phyloP scores from a whole-genome alignment of 2,113 vertebrate species.

The Eupsittula cactorum region DNA sequence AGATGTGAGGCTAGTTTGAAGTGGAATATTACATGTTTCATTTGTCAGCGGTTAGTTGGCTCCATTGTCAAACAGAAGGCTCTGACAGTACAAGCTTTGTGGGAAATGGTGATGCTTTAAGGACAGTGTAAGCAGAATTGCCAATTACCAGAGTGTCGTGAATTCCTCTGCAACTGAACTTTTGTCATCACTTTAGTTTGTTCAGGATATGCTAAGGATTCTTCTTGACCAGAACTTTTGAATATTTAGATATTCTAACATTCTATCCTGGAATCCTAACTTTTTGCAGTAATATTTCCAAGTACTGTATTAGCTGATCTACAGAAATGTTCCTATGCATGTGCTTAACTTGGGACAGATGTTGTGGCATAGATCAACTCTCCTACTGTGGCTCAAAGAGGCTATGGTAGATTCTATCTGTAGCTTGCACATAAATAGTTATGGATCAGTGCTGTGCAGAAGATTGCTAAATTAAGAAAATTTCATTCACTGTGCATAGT shows the following conservation, averaged over 20 bases:
- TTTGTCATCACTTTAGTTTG: not conserved
- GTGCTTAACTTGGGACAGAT: not conserved
- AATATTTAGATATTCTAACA: not conserved
- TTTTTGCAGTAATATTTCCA: not conserved
- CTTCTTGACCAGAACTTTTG: not conserved
- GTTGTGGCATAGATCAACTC: not conserved
- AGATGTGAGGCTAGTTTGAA: not conserved
- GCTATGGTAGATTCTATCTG: not conserved
- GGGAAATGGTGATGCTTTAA: not conserved
- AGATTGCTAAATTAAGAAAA: not conserved
- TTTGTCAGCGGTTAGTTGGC: not conserved
- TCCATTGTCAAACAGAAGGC: not conserved
- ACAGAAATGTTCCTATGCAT: not conserved
- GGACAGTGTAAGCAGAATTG: not conserved
- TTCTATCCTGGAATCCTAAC: not conserved
- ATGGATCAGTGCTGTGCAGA: not conserved
- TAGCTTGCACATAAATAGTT: not conserved
- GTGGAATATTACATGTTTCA: not conserved
- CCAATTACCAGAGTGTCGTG: too few species aligned
- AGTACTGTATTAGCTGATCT: not conserved
- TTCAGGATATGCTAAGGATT: not conserved
- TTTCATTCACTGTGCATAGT: not conserved
- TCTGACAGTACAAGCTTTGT: not conserved
- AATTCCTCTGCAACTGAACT: not conserved
- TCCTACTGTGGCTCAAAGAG: not conserved